A percentile compares a stretch with the other conserved stretches of the same genome.
Conservation (phyloP, 2,888 invertebrate genomes). For the Melanostoma mellinum region DNA sequence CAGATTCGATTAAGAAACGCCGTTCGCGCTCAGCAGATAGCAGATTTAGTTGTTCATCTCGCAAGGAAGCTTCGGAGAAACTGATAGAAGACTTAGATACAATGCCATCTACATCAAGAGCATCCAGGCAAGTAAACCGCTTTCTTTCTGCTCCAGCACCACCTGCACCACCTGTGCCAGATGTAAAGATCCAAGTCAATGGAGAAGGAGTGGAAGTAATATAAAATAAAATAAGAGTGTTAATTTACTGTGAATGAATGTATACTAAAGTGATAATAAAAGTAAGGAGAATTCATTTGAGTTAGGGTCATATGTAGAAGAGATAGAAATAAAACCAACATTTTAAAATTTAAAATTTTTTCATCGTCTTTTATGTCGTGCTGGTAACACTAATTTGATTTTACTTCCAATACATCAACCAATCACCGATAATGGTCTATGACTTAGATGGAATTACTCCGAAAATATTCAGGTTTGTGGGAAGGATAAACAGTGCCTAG, state of each 20-base stretch:
- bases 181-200: slow-evolving; percentile 76
- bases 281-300: no score
- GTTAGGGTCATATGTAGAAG: no score
- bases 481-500: no score
- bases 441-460: no score
- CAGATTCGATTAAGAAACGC: slow-evolving; percentile 76
- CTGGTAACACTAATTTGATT: no score
- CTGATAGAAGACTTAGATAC: not conserved
- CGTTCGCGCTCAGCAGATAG: slow-evolving; percentile 79
- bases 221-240: slow-evolving; percentile 2
- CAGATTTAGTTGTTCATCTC: slow-evolving; percentile 77
- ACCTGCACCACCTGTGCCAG: slow-evolving; percentile 67
- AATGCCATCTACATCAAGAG: slow-evolving; percentile 39
- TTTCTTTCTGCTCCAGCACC: slow-evolving; percentile 55
- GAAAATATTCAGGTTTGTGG: no score
- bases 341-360: no score
- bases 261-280: slow-evolving; percentile 17
- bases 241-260: not conserved
- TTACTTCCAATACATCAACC: no score
- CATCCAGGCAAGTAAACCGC: slow-evolving; percentile 38
- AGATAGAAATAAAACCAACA: no score
- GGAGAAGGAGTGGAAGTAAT: slow-evolving; percentile 77
- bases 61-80: slow-evolving; percentile 49
- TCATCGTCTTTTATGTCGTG: no score
- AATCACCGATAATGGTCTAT: no score